A percentile compares a stretch with the other conserved stretches of the same genome.
These are phyloP conservation scores for Limnephilus marmoratus DNA, from an alignment of 2,888 invertebrate species.

Conservation along the genomic window DNA sequence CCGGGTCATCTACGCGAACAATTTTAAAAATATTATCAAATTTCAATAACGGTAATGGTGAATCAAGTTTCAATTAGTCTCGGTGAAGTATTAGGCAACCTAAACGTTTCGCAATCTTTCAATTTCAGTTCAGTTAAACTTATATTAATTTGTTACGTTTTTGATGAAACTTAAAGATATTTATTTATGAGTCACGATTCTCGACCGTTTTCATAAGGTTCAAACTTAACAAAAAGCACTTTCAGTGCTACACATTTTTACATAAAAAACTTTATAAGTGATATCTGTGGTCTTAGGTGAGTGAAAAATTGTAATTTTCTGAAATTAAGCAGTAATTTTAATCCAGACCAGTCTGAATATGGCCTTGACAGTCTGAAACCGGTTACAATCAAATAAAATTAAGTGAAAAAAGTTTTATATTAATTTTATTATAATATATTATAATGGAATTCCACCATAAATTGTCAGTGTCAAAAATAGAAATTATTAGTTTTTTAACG, in stretches of 20 bases:
- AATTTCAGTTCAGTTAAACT: constrained; percentile 2
- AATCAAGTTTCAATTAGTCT: background rate
- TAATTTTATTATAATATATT: too few species aligned
- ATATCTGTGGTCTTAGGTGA: background rate
- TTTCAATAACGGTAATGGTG: background rate
- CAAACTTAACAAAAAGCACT: background rate
- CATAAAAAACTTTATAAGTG: background rate
- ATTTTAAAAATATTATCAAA: background rate
- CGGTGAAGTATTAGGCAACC: background rate
- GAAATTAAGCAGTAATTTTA: background rate
- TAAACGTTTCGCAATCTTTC: background rate
- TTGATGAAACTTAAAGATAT: background rate
- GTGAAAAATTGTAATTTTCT: background rate
- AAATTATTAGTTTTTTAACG: too few species aligned
- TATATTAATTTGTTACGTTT: background rate
- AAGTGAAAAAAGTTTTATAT: too few species aligned
- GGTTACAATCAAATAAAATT: too few species aligned
- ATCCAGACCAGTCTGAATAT: too few species aligned
- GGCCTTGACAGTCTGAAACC: too few species aligned
- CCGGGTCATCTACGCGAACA: background rate
- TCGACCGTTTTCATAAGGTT: background rate
- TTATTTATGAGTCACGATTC: background rate
- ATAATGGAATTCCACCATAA: too few species aligned
- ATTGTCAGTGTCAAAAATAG: too few species aligned
- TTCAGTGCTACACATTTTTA: background rate